These are phyloP conservation scores for Cotesia chilonis DNA, from an alignment of 1,140 invertebrate species.

Conservation along the genomic window DNA sequence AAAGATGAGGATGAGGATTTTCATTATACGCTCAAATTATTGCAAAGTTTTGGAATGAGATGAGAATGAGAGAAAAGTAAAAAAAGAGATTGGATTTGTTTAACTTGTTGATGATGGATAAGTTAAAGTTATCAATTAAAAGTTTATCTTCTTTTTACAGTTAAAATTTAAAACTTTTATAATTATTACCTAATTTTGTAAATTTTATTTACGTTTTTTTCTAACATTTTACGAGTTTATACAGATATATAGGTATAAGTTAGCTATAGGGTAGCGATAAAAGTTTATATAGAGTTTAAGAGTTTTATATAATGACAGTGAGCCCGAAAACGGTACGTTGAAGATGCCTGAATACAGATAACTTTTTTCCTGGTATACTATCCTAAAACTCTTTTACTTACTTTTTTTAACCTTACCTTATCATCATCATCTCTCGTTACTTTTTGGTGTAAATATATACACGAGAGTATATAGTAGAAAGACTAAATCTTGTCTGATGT, in stretches of 20 bases:
- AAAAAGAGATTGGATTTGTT: constrained; percentile 4
- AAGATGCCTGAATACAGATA: not conserved
- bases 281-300: constrained; percentile 10
- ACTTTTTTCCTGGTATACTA: not conserved
- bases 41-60: not conserved
- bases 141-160: not conserved
- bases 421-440: not conserved
- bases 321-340: not conserved
- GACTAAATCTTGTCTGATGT: constrained; percentile 9
- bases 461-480: not conserved
- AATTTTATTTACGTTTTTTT: constrained; percentile 1
- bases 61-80: not conserved
- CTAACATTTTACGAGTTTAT: not conserved
- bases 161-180: not conserved
- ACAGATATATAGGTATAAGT: not conserved
- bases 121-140: constrained; percentile 7
- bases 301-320: constrained; percentile 3
- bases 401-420: not conserved
- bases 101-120: constrained; percentile 17
- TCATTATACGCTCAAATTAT: constrained; percentile 10
- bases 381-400: constrained; percentile 3
- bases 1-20: not conserved
- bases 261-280: not conserved
- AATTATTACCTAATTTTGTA: constrained; percentile 1
- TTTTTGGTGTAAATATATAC: not conserved